These are phyloP conservation scores for Apis cerana DNA, from an alignment of 1,140 invertebrate genomes.

Conservation along the genomic window DNA sequence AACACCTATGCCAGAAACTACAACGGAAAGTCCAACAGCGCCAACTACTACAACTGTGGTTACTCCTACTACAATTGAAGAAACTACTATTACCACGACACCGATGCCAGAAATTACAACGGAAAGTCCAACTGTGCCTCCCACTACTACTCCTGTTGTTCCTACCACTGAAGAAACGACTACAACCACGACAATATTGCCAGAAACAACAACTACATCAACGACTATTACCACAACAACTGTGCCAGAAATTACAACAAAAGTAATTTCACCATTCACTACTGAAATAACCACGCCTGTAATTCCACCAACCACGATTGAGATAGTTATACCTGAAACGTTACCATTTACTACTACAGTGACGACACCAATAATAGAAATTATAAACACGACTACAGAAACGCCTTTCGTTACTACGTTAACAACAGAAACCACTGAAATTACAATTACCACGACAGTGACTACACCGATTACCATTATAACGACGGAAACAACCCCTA, in stretches of 20 bases:
- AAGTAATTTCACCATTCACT: background rate
- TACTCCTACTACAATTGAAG: background rate
- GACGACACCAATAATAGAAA: background rate
- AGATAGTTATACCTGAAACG: too few species aligned
- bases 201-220: rapidly evolving
- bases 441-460: too few species aligned
- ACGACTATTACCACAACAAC: too few species aligned
- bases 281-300: background rate
- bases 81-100: background rate
- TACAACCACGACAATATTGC: too few species aligned
- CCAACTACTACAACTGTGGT: background rate
- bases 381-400: background rate
- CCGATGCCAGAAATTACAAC: background rate
- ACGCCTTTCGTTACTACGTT: too few species aligned
- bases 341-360: too few species aligned
- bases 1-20: too few species aligned
- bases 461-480: rapidly evolving
- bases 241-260: background rate
- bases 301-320: background rate
- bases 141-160: too few species aligned
- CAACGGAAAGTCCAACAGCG: too few species aligned
- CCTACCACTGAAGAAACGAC: rapidly evolving
- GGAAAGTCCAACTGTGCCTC: too few species aligned
- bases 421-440: background rate
- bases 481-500: background rate